Evolutionary conservation across 2,113 vertebrate species (phyloP), one percentile per base, ranked within the genome.

Genomic region (Monopterus albus): DNA sequence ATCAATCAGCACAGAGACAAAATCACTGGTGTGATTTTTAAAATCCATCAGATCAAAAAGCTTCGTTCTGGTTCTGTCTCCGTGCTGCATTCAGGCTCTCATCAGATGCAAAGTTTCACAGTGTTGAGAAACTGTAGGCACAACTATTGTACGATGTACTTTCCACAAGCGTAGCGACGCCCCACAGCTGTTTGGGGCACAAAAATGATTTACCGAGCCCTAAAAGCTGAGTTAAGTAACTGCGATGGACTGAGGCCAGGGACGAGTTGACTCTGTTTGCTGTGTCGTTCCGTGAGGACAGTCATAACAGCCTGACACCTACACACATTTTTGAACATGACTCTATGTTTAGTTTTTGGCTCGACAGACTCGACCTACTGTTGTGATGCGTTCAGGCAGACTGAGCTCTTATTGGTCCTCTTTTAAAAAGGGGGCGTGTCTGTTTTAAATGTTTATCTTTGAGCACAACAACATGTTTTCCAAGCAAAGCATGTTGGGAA

Each of bases 121-220:
- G 23, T 17, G 36, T 23, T 13, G 38, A 65, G 5, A 11, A 18
- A 18, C 18, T 49, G 33, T 35, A 52, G 21, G 46, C 15, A 7
- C 38, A 63, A 63, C 58, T 53, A n/a, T 51, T 71, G 77, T 64
- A 64, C 75, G 80, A 78, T 73, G 66, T 42, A 10, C 47, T 69
- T 40, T 56, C 33, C 29, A 7, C 40, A 69, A 67, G 51, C 39
- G 18, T 5, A 49, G 26, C 18, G 15, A 28, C n/a, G 12, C 28
- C 23, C 46, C 6, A n/a, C 62, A 51, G 38, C 12, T 23, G 18
- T 25, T 23, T 2, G n/a, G 50, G 45, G 46, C 39, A 1, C 49
- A 21, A 51, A 3, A 81, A 68, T 59, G 39, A 64, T 75, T 73
- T 8, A 80, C 42, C 2, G 42, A 57, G 57, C 50, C 11, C 71